phyloP scores from a whole-genome alignment of 2,888 invertebrate species.

The Orchesellides sinensis region DNA sequence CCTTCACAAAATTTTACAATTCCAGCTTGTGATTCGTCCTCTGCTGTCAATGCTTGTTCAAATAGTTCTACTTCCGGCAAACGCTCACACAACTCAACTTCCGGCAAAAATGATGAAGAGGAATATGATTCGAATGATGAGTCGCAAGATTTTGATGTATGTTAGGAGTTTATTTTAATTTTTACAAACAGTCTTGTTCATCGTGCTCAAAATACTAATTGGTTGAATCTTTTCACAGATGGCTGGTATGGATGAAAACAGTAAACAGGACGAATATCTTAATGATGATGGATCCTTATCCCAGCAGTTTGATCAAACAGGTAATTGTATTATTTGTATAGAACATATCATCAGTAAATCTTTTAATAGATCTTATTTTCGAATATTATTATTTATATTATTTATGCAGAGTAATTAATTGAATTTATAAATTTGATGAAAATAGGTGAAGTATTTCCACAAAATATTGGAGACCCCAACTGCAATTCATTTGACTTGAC shows the following conservation, averaged over 20 bases:
- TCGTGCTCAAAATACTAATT: neutral
- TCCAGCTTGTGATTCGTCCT: slow-evolving; percentile 16
- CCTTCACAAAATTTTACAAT: slow-evolving; percentile 45
- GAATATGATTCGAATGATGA: slow-evolving; percentile 73
- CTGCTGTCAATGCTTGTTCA: slow-evolving; percentile 31
- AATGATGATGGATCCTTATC: slow-evolving; percentile 61
- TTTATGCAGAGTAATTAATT: too few species aligned
- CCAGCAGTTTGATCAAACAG: slow-evolving; percentile 69
- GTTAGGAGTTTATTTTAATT: neutral
- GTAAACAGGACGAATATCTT: slow-evolving; percentile 44
- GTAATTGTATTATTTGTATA: slow-evolving; percentile 44
- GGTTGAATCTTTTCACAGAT: slow-evolving; percentile 6
- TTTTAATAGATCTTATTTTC: neutral
- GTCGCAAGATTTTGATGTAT: slow-evolving; percentile 73
- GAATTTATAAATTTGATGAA: too few species aligned
- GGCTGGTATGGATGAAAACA: slow-evolving; percentile 45
- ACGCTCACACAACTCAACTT: slow-evolving; percentile 40
- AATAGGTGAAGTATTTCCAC: slow-evolving; percentile 68
- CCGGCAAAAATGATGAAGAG: slow-evolving; percentile 62
- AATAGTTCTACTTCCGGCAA: slow-evolving; percentile 1
- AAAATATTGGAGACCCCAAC: slow-evolving; percentile 55
- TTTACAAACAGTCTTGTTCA: neutral
- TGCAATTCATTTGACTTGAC: slow-evolving; percentile 64
- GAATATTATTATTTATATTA: neutral
- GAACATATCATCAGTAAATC: neutral